Evolutionary conservation across 2,797 vertebrate species (phyloP), one percentile per base, ranked within the genome.

Genomic region (Pogonophryne albipinna): DNA sequence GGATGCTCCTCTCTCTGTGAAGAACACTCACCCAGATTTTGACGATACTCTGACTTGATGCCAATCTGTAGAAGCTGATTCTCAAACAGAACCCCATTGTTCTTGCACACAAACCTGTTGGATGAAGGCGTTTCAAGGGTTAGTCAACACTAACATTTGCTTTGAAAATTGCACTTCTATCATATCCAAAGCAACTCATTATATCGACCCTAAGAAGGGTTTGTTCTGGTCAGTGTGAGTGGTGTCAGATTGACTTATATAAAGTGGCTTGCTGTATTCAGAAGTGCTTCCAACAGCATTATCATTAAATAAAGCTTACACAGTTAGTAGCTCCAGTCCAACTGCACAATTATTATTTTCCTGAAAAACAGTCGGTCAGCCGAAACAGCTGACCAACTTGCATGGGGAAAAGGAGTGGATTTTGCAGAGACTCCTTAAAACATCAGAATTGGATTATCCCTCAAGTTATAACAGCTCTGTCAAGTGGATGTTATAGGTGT

Each of bases 51-150:
- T 0, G 97, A 97, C 88, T 98, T 98, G 71, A 97, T 97, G 47
- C 97, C 97, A 0, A 98, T 98, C 91, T 98, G 97, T 69, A 98
- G 90, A 68, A 98, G 95, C 84, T 98, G 97, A 86, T 98, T 98
- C 92, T 98, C 97, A 90, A 98, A 98, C 71, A 98, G 93, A 81
- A 98, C 96, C 0, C 97, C 97, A 0, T 97, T 98, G 85, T 98
- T 98, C 95, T 97, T 98, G 90, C 97, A 98, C 70, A 98, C 97
- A 82, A 98, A 98, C 92, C 97, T 98, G 80, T 9, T 45, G 63
- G 14, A 46, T 10, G 17, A 52, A 76, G 34, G 14, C 9, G 63
- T 70, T 16, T 47, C 14, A 62, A 38, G 12, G 7, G 17, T 68
- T 23, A 62, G 20, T 38, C 16, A 20, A 47, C n/a, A 61, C 4